A percentile compares a stretch with the other conserved stretches of the same genome.
Evolutionary conservation across 2,888 invertebrate species (phyloP).

Genomic region (Belgica antarctica): DNA sequence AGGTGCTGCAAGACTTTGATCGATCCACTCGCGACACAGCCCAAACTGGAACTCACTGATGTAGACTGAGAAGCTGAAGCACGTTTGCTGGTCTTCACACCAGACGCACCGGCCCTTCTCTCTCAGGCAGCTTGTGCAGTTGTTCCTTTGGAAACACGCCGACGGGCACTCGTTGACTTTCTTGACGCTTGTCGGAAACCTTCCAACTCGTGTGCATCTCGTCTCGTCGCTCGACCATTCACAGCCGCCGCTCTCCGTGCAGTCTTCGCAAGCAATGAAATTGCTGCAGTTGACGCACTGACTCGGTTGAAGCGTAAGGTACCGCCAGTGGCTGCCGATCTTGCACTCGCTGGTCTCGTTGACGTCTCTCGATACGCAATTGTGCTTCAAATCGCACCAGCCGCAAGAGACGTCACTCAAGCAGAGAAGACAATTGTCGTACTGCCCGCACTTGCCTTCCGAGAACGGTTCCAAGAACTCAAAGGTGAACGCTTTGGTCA

Average conservation of each 20-base stretch:
- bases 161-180: constrained; percentile 68
- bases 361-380: constrained; percentile 66
- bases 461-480: constrained; percentile 87
- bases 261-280: constrained; percentile 82
- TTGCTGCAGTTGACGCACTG: constrained; percentile 87
- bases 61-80: constrained; percentile 94
- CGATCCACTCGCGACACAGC: constrained; percentile 88
- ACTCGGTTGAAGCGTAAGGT: constrained; percentile 75
- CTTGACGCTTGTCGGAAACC: constrained; percentile 66
- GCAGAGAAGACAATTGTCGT: constrained; percentile 83
- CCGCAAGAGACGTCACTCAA: constrained; percentile 85
- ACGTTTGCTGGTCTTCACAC: constrained; percentile 77
- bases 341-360: constrained; percentile 67
- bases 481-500: constrained; percentile 80
- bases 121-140: constrained; percentile 80
- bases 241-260: constrained; percentile 73
- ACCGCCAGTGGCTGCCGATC: constrained; percentile 66
- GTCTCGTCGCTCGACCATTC: constrained; percentile 94
- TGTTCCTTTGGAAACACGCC: constrained; percentile 73
- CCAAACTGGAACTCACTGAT: constrained; percentile 93
- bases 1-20: constrained; percentile 57
- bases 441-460: constrained; percentile 71
- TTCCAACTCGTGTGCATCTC: constrained; percentile 76
- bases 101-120: constrained; percentile 88
- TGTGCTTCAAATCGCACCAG: constrained; percentile 80